Base-by-base conservation (phyloP, 2,113 vertebrate genomes). In the Ammodramus savannarum region DNA sequence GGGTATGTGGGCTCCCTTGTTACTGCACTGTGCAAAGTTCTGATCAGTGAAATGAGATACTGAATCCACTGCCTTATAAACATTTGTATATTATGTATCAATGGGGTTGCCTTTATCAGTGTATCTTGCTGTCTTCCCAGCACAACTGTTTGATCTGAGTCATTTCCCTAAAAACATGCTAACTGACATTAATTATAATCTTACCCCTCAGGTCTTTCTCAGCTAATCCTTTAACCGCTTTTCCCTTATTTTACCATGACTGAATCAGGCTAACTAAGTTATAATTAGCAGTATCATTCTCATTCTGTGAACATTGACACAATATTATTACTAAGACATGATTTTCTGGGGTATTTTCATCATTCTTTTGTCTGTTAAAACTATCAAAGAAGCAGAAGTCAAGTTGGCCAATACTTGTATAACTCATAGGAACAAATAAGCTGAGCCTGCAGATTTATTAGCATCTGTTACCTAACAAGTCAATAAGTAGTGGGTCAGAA, bases 111-210 rank as follows among this genome's bases (percentile, higher is more conserved):
- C 52, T 93, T 82, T 51, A 36, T 78, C 32, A 1, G n/a, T 26
- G 36, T 44, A 43, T 75, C 66, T 85, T 81, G 55, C 48, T 51
- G 11, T 72, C 57, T 89, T 94, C 52, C 38, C 43, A 52, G 69
- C 27, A 55, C 25, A 82, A 82, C 39, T 72, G 48, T 83, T 89
- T 87, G 39, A 82, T 75, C 85, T 85, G 81, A 87, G 57, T 94
- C 39, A 94, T 94, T 93, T 87, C 85, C 71, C 58, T 89, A 82
- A 89, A 93, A 95, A 65, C 36, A 61, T 62, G 31, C 57, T 92
- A 62, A 78, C 43, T 87, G 82, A 72, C 41, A 91, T 82, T 75
- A 93, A 90, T 89, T 76, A 82, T 52, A 75, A 85, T 85, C 74
- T 61, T 82, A 87, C 39, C 54, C 44, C 76, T 68, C 81, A 87